These are phyloP conservation scores for Drosophila cyrtoloma DNA, from an alignment of 2,888 invertebrate genomes.

Conservation along the genomic window DNA sequence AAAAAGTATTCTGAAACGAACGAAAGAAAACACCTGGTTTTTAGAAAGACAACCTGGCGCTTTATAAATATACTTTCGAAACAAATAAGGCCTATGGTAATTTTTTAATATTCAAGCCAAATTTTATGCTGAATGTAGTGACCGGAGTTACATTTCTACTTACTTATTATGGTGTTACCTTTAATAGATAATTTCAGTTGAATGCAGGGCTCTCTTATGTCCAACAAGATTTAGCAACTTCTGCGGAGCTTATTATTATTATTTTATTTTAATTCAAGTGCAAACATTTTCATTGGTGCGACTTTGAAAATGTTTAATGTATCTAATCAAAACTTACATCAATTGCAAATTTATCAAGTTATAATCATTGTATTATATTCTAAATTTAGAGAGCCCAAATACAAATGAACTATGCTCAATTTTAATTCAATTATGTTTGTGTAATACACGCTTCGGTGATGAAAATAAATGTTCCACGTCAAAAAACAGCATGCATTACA, in stretches of 20 bases:
- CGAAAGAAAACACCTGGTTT: neutral
- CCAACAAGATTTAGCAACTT: neutral
- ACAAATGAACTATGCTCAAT: neutral
- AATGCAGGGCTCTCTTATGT: neutral
- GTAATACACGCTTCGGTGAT: conserved; percentile 4
- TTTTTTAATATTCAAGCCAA: neutral
- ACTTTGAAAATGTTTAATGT: neutral
- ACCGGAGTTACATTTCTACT: neutral
- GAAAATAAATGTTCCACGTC: conserved; percentile 21
- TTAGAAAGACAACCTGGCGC: neutral
- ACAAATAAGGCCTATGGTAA: neutral
- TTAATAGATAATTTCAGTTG: neutral
- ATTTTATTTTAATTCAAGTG: neutral
- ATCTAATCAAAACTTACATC: neutral
- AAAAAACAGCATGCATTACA: conserved; percentile 7
- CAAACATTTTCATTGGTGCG: neutral
- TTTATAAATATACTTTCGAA: neutral
- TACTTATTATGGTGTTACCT: neutral
- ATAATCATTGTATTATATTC: neutral
- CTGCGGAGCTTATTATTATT: neutral
- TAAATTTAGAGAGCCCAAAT: neutral
- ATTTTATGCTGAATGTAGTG: neutral
- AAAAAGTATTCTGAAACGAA: neutral
- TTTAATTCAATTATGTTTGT: neutral
- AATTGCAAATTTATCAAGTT: too few relatives aligned